Evolutionary conservation across 92 coral and sea anemone species (phyloP).

Genomic region (Blastomussa wellsi): DNA sequence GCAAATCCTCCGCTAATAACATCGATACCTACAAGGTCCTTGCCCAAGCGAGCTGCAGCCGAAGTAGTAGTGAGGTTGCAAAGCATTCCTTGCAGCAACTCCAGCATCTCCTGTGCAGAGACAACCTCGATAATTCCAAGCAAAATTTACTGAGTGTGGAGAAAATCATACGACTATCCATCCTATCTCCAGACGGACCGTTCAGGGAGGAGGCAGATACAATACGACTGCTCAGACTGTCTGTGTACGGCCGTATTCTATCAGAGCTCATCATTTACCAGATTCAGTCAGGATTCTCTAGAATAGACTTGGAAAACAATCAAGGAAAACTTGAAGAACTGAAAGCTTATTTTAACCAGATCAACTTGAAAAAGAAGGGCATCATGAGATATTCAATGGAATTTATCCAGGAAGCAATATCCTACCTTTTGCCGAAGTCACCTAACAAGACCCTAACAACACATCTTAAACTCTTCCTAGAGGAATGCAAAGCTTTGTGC

Average conservation of each 20-base stretch:
- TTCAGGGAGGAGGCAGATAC: slow-evolving; percentile 11
- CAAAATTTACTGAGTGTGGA: not conserved
- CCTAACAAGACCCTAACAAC: not conserved
- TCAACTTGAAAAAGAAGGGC: not conserved
- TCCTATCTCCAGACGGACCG: not conserved
- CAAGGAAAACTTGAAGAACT: not conserved
- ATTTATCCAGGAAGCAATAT: not conserved
- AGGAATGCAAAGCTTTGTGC: slow-evolving; percentile 11
- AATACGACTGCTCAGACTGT: slow-evolving; percentile 4
- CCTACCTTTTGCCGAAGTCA: not conserved
- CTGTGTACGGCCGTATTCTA: slow-evolving; percentile 21
- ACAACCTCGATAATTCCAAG: not conserved
- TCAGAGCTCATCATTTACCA: not conserved
- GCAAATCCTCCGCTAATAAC: not conserved
- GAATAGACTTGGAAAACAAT: not conserved
- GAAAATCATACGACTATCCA: slow-evolving; percentile 8
- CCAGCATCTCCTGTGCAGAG: slow-evolving; percentile 26
- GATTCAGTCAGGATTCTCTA: not conserved
- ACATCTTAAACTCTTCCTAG: not conserved
- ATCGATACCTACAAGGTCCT: not conserved
- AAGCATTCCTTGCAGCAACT: slow-evolving; percentile 18
- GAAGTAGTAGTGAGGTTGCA: not conserved
- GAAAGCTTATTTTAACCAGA: not conserved
- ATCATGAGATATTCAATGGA: slow-evolving; percentile 18
- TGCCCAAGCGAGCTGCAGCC: slow-evolving; percentile 2